phyloP scores from a whole-genome alignment of 2,113 vertebrate species.

The Bos indicus region DNA sequence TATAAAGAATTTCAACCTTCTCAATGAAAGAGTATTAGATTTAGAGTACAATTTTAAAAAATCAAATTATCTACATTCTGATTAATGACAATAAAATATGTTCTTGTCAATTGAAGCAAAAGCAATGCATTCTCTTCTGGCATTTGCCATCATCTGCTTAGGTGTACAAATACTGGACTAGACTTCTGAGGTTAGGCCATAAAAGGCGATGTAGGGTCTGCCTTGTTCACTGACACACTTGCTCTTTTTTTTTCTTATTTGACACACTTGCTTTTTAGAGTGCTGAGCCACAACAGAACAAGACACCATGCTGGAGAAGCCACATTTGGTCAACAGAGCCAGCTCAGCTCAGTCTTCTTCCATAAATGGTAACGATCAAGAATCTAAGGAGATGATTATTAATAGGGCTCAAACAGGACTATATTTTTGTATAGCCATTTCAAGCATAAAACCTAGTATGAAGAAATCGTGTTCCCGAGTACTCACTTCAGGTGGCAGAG shows the following conservation, averaged over 20 bases:
- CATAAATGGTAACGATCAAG: background rate
- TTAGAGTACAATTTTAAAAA: background rate
- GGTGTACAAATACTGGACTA: background rate
- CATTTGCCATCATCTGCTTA: background rate
- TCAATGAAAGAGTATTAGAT: background rate
- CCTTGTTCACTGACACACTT: background rate
- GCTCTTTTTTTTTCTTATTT: background rate
- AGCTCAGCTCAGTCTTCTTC: background rate
- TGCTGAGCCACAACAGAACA: background rate
- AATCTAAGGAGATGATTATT: background rate
- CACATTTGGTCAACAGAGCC: background rate
- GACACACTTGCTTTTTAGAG: background rate
- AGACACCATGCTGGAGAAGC: background rate
- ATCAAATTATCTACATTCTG: background rate
- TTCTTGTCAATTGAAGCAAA: background rate
- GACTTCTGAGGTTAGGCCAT: background rate
- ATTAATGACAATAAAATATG: background rate
- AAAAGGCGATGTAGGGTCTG: background rate
- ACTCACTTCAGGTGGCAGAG: background rate
- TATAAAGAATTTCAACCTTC: background rate
- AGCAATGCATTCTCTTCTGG: background rate
- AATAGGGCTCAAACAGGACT: background rate
- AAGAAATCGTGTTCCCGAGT: background rate
- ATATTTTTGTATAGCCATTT: background rate
- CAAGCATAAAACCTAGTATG: background rate